Base-by-base conservation (phyloP, 2,888 invertebrate species). In the Didymodactylos carnosus region DNA sequence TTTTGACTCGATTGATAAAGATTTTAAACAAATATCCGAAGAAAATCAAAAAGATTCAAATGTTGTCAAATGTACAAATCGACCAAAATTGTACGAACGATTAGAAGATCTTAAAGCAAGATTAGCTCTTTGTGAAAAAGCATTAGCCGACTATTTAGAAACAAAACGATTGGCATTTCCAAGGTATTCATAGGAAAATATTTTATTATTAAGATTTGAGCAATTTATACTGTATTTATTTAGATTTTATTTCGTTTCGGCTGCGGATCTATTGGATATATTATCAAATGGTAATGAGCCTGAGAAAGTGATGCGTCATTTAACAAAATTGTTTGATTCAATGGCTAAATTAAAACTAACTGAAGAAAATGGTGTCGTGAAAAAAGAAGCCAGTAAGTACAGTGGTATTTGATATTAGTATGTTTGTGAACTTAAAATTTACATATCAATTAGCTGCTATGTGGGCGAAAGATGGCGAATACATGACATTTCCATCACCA, bases 131-230 rank as follows among this genome's bases (percentile, higher is more conserved):
- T 95, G 95, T 83, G 95, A 95, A 84, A 95, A 95, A 84, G 94
- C 94, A 14, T 85, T 95, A 76, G 94, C 94, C 35, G 94, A 95
- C 83, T 95, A 95, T 84, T 87, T 95, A 79, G 94, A 95, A 86
- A 94, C 94, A 0, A 95, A 95, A 84, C 87, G 95, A 79, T 85
- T 95, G 73, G 93, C 94, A 6, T 95, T 95, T 85, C 94, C 95
- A 23, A 87, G 62, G 62, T 62, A n/a, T n/a, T n/a, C n/a, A n/a
- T n/a, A n/a, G n/a, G n/a, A 3, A 62, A 16, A 35, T 4, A 35
- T 35, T 19, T n/a, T n/a, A n/a, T n/a, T n/a, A n/a, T n/a, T n/a
- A n/a, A n/a, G n/a, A n/a, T n/a, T n/a, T n/a, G n/a, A n/a, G n/a
- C n/a, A n/a, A n/a, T n/a, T n/a, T n/a, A n/a, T n/a, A n/a, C n/a